Base-by-base conservation (phyloP, 2,113 vertebrate species). In the Anguilla rostrata region DNA sequence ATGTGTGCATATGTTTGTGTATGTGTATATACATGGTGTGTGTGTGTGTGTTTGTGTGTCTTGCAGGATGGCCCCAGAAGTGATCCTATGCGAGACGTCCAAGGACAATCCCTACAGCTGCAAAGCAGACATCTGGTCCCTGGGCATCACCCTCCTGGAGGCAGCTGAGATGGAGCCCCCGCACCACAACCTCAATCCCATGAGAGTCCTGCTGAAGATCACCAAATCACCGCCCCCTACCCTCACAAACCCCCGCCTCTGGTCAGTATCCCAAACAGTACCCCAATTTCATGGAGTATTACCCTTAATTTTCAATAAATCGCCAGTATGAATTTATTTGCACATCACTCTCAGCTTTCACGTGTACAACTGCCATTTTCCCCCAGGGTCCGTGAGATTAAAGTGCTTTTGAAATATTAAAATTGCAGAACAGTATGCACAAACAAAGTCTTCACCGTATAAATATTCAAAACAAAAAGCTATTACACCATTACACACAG, bases 1-100 rank as follows among this genome's bases (percentile, higher is more conserved):
- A 80, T 80, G 16, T 16, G 16, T 80, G 26, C 26, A 2, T 80
- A 7, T 40, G 29, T 39, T 41, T 46, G 26, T 49, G 26, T 29
- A 11, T 49, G 46, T 46, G 81, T 7, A 29, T 82, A 41, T n/a
- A 18, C 20, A 41, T 46, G 22, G 39, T 41, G 26, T 8, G 22
- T 5, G 0, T 82, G 43, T 1, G 16, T 75, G 6, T 49, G 6
- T 34, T 43, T 39, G n/a, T 80, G 34, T 57, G 5, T 87, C 22
- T 86, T 40, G 4, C 86, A 96, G 95, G 95, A 96, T 96, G 95
- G 94, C 94, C 2, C 95, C 95, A 0, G 95, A 96, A 84, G 95
- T 95, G 84, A 93, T 96, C 83, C 92, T 91, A 89, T 95, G 95
- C 1, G 95, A 96, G 89, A 95, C 94, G 0, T 94, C 91, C 0